Percentiles rank a stretch among this genome's conserved stretches.
Evolutionary conservation across 2,113 vertebrate species (phyloP).

Genomic region (Eretmochelys imbricata): DNA sequence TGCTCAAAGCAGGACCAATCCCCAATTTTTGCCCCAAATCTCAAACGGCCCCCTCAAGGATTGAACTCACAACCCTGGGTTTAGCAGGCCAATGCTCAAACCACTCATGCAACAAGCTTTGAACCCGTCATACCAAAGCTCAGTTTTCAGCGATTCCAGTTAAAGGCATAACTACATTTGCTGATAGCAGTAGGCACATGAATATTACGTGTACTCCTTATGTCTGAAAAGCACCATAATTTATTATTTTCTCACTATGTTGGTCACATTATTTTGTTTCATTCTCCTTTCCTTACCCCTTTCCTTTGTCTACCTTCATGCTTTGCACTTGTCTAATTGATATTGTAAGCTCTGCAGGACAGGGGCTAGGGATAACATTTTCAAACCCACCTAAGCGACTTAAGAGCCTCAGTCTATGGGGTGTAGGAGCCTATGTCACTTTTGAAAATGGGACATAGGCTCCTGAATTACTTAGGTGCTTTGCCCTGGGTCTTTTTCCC

Average conservation of each 20-base stretch:
- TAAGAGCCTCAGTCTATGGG: background rate
- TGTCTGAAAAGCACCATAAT: background rate
- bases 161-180: background rate
- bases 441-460: background rate
- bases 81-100: no score
- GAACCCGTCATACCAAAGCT: background rate
- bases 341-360: background rate
- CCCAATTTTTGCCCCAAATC: no score
- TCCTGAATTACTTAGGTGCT: background rate
- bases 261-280: background rate
- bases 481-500: background rate
- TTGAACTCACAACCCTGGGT: no score
- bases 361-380: background rate
- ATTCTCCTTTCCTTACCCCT: background rate
- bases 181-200: slow-evolving; percentile 23
- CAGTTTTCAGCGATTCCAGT: background rate
- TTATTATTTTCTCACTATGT: background rate
- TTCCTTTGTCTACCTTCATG: background rate
- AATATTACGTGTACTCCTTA: background rate
- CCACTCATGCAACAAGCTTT: background rate
- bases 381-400: background rate
- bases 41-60: no score
- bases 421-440: background rate
- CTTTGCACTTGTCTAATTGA: background rate
- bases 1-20: no score